A percentile compares a stretch with the other conserved stretches of the same genome.
Conservation (phyloP, 2,888 invertebrate genomes). For the Drosophila niveifrons region DNA sequence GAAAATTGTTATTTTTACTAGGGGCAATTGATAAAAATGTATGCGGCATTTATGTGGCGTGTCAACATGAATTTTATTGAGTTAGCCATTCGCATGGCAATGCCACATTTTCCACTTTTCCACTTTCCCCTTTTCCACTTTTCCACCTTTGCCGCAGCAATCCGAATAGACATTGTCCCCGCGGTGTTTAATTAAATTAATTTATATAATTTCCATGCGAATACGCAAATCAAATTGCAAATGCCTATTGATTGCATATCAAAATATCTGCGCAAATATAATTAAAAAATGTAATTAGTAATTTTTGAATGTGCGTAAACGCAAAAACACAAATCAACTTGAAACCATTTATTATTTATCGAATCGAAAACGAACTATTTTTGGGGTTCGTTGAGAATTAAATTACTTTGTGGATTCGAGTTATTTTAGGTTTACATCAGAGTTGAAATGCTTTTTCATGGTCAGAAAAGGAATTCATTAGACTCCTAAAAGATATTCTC, state of each 20-base stretch:
- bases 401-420: background rate
- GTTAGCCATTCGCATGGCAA: constrained; percentile 9
- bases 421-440: too few species aligned
- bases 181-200: constrained; percentile 56
- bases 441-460: too few species aligned
- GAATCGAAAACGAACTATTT: background rate
- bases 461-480: too few species aligned
- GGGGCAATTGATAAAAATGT: constrained; percentile 20
- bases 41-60: constrained; percentile 27
- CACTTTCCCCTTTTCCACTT: constrained; percentile 6
- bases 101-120: background rate
- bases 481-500: too few species aligned
- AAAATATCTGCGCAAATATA: constrained; percentile 18
- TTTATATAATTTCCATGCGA: constrained; percentile 37
- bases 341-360: background rate
- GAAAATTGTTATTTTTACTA: constrained; percentile 20
- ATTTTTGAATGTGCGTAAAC: background rate
- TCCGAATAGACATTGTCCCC: constrained; percentile 27
- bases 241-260: constrained; percentile 19
- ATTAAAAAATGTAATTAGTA: constrained; percentile 26
- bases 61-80: constrained; percentile 39
- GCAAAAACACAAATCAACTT: constrained; percentile 4
- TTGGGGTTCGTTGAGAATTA: background rate
- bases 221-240: constrained; percentile 28
- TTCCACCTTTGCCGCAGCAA: constrained; percentile 13